phyloP scores from a whole-genome alignment of 2,113 vertebrate species.

The Hyaena hyaena region DNA sequence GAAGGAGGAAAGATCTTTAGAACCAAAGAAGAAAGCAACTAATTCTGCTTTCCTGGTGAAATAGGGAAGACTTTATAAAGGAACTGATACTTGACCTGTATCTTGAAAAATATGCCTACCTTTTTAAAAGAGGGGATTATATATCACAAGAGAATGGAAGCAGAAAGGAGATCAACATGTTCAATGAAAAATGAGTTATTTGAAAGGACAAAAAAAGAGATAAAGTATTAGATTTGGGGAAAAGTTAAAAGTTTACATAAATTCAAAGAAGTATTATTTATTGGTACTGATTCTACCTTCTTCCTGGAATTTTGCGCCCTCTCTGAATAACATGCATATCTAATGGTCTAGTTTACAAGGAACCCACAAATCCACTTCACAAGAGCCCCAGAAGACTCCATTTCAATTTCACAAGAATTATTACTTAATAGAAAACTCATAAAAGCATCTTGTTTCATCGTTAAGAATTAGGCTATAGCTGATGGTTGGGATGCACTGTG shows the following conservation, averaged over 20 bases:
- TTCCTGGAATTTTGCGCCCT: constrained; percentile 7
- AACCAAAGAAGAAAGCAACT: neutral
- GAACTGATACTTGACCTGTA: neutral
- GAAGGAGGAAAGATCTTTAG: neutral
- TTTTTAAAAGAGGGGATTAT: neutral
- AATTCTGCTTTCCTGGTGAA: neutral
- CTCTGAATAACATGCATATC: neutral
- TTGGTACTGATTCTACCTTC: neutral
- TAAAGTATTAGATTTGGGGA: neutral
- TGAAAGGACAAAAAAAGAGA: neutral
- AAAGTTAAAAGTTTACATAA: neutral
- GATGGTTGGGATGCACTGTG: neutral
- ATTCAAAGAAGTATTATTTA: constrained; percentile 24
- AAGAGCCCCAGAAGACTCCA: neutral
- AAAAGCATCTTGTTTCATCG: neutral
- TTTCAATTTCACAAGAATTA: constrained; percentile 34
- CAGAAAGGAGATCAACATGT: neutral
- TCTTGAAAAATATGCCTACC: neutral
- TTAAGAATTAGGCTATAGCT: neutral
- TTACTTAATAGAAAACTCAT: neutral
- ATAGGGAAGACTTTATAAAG: neutral
- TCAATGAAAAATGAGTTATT: neutral
- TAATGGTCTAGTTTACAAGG: constrained; percentile 38
- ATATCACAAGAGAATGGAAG: neutral
- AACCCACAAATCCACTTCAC: constrained; percentile 22